Evolutionary conservation across 1,140 invertebrate species (phyloP).

Genomic region (Sinella curviseta): DNA sequence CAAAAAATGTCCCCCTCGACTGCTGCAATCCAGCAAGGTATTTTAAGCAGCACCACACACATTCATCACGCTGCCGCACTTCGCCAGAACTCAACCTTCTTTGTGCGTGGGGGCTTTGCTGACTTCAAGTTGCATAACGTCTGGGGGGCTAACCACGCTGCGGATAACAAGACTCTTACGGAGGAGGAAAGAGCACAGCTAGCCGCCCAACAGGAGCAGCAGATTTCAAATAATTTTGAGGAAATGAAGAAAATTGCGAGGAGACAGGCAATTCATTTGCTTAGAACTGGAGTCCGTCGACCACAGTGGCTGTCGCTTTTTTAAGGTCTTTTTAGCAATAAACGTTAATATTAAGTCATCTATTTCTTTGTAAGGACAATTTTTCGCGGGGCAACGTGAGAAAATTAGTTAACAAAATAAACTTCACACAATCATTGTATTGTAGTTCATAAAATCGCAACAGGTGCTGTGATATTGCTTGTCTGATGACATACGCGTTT

Average conservation of each 20-base stretch:
- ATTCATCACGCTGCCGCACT: background rate
- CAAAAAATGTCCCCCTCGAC: too few relatives aligned
- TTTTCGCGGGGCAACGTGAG: too few relatives aligned
- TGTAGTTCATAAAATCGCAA: too few relatives aligned
- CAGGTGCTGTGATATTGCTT: too few relatives aligned
- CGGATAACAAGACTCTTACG: background rate
- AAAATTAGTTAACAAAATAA: too few relatives aligned
- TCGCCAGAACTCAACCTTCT: background rate
- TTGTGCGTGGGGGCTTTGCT: background rate
- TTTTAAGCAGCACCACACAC: background rate
- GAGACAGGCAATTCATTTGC: background rate
- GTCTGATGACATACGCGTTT: too few relatives aligned
- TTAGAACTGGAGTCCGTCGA: background rate
- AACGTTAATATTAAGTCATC: too few relatives aligned
- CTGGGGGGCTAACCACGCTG: background rate
- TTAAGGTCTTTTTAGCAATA: too few relatives aligned
- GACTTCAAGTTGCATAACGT: background rate
- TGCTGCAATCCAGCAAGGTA: too few relatives aligned
- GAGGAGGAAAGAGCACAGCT: background rate
- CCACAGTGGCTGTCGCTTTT: background rate
- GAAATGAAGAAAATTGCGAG: conserved; percentile 13
- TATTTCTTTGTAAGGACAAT: too few relatives aligned
- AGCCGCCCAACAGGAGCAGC: background rate
- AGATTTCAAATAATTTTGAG: conserved; percentile 1
- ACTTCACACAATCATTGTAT: too few relatives aligned